These are phyloP conservation scores for Gymnoscopelus braueri DNA, from an alignment of 2,797 vertebrate species.

Conservation along the genomic window DNA sequence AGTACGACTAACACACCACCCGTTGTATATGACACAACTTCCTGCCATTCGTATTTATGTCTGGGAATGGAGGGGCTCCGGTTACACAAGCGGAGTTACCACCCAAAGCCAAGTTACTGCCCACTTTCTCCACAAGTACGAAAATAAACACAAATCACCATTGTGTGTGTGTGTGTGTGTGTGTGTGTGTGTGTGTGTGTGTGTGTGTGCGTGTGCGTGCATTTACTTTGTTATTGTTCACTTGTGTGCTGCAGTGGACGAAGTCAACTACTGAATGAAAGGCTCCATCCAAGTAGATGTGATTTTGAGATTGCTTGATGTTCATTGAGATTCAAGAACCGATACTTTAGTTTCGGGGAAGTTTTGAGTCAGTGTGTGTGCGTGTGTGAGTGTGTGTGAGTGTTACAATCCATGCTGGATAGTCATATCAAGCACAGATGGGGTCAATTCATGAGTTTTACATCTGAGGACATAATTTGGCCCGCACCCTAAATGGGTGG, in stretches of 20 bases:
- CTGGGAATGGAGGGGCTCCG: constrained; percentile 71
- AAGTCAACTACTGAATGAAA: no score
- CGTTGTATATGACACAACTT: constrained; percentile 53
- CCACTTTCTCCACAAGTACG: constrained; percentile 56
- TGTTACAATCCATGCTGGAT: not conserved
- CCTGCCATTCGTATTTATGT: constrained; percentile 59
- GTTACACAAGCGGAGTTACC: constrained; percentile 59
- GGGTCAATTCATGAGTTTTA: constrained; percentile 3
- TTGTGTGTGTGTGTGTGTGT: constrained; percentile 14
- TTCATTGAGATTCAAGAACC: not conserved
- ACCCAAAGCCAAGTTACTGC: constrained; percentile 52
- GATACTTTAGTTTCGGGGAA: no score
- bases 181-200: constrained; percentile 31
- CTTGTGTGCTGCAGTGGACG: not conserved
- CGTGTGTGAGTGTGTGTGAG: not conserved
- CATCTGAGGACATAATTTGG: constrained; percentile 19
- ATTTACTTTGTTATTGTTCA: constrained; percentile 36
- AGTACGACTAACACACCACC: constrained; percentile 12
- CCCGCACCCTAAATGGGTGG: not conserved
- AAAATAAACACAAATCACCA: constrained; percentile 46
- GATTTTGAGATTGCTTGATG: constrained; percentile 7
- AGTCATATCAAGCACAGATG: constrained; percentile 1
- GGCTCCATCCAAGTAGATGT: no score
- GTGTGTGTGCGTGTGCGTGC: constrained; percentile 33
- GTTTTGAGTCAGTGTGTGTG: not conserved